phyloP scores from a whole-genome alignment of 2,797 vertebrate genomes.

The Rhinophrynus dorsalis region DNA sequence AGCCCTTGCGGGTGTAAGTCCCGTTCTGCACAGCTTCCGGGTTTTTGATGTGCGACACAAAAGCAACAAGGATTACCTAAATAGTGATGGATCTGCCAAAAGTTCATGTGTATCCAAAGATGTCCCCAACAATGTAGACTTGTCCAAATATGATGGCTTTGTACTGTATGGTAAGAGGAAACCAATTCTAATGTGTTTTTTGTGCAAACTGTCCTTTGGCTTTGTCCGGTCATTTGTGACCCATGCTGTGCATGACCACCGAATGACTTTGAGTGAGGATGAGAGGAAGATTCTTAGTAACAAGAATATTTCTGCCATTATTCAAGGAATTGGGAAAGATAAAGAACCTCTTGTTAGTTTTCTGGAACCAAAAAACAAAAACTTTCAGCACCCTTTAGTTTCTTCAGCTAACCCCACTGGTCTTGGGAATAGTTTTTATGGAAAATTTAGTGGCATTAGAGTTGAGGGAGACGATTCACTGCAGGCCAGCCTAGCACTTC shows the following conservation, averaged over 20 bases:
- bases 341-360: conserved; percentile 99
- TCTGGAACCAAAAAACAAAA: conserved; percentile 99
- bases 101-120: conserved; percentile 99
- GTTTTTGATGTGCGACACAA: conserved; percentile 99
- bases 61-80: conserved; percentile 99
- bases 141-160: conserved; percentile 98
- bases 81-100: conserved; percentile 99
- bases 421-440: conserved; percentile 97
- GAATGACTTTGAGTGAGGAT: conserved; percentile 97
- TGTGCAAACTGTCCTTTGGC: conserved; percentile 98
- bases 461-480: conserved; percentile 86
- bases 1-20: conserved; percentile 95
- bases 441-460: conserved; percentile 97
- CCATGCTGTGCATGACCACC: conserved; percentile 97
- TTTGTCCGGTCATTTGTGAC: conserved; percentile 97
- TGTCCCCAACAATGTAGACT: conserved; percentile 99
- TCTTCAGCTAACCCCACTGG: conserved; percentile 88
- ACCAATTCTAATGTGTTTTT: conserved; percentile 99
- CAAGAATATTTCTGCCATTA: conserved; percentile 98
- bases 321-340: conserved; percentile 99
- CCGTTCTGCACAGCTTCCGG: conserved; percentile 99
- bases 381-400: conserved; percentile 83
- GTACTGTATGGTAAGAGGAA: conserved; percentile 98
- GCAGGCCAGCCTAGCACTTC: conserved; percentile 62
- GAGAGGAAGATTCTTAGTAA: conserved; percentile 95